Percentiles rank a stretch among this genome's conserved stretches.
These are phyloP conservation scores for Drosophila simulans DNA, from an alignment of 1,140 invertebrate species.

Conservation along the genomic window DNA sequence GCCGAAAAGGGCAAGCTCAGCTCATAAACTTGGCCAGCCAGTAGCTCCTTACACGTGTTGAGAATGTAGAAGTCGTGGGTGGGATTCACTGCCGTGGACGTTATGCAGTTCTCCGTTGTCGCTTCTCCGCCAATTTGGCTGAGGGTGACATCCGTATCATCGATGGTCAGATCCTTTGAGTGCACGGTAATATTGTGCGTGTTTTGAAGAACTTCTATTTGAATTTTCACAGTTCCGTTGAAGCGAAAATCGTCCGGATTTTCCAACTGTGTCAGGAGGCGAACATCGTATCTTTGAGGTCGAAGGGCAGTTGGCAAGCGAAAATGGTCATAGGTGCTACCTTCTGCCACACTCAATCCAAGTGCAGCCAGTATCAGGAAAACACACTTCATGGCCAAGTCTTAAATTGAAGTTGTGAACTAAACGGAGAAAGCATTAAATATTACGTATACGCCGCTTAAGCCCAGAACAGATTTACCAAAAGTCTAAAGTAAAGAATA, in stretches of 20 bases:
- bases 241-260: conserved; percentile 87
- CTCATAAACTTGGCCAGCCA: conserved; percentile 86
- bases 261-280: conserved; percentile 2
- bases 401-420: conserved; percentile 36
- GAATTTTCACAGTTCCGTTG: conserved; percentile 87
- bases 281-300: conserved; percentile 84
- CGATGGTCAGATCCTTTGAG: conserved; percentile 86
- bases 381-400: conserved; percentile 86
- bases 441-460: too few relatives aligned
- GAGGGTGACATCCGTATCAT: conserved; percentile 82
- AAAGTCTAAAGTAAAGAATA: too few relatives aligned
- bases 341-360: conserved; percentile 21
- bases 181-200: conserved; percentile 90
- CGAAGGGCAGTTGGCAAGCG: conserved; percentile 87
- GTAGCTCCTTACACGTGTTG: conserved; percentile 85
- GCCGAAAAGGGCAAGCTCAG: conserved; percentile 89
- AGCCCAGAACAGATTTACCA: too few relatives aligned
- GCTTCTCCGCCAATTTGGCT: conserved; percentile 61
- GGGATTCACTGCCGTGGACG: conserved; percentile 85
- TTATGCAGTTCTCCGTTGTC: conserved; percentile 41
- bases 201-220: conserved; percentile 85
- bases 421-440: too few relatives aligned
- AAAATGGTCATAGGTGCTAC: conserved; percentile 80
- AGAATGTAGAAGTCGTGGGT: conserved; percentile 89
- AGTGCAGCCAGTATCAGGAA: conserved; percentile 61